Base-by-base conservation (phyloP, 2,113 vertebrate species). In the Verasper variegatus region DNA sequence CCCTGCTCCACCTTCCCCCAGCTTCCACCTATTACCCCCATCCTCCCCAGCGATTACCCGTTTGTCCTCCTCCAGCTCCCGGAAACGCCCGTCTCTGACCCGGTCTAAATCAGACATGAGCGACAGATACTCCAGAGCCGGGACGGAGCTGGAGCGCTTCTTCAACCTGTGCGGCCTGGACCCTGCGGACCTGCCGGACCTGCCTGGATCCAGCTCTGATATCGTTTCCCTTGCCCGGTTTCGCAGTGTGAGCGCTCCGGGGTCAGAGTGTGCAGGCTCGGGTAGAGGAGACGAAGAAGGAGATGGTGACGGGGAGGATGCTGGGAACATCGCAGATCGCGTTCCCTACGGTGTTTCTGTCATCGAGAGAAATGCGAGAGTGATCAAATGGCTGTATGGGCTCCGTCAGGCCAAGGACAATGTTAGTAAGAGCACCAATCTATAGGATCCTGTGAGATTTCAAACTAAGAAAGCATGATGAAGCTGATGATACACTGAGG, bases 341-440 rank as follows among this genome's bases (percentile, higher is more conserved):
- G 92, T 94, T 24, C 95, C 96, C 6, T 97, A 97, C 0, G 95
- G 96, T 0, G 93, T 98, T 82, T 99, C 98, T 0, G 92, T 97
- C 82, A 95, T 99, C 0, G 97, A 98, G 86, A 95, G 95, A 55
- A 98, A 98, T 0, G 98, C 98, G 14, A 91, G 98, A 0, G 97
- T 98, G 56, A 99, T 99, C 85, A 99, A 98, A 75, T 99, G 98
- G 98, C 91, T 99, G 37, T 99, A 97, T 0, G 96, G 97, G 51
- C 83, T 98, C 68, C 92, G 96, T 3, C 94, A 97, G 68, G 95
- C 94, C 8, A 93, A 95, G 47, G 92, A 96, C 94, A 86, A n/a
- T 70, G 52, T 81, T 1, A 85, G 58, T 9, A 84, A 85, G 69
- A 89, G 83, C 79, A 90, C 88, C 62, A 80, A 88, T 51, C 60